Conservation (phyloP, 2,797 vertebrate species). For the Sebastes minor region DNA sequence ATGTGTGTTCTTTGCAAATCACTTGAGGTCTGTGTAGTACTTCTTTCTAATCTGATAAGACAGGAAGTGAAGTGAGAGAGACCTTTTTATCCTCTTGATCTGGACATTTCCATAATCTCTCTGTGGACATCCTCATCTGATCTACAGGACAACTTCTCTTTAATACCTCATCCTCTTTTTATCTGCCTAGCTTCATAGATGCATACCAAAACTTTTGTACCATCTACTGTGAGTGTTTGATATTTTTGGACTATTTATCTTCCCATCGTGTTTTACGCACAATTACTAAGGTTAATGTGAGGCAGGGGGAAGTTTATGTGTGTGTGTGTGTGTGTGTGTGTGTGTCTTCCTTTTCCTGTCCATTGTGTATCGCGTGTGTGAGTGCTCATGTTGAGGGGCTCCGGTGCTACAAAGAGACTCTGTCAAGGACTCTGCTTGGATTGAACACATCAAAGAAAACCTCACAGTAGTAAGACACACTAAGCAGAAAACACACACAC, state of each 20-base stretch:
- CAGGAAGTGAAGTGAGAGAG: slow-evolving; percentile 1
- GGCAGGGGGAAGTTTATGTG: slow-evolving; percentile 3
- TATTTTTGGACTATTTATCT: not conserved
- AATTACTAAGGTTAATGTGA: slow-evolving; percentile 12
- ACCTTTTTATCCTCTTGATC: slow-evolving; percentile 22
- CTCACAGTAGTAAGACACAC: not conserved
- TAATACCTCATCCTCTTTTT: not conserved
- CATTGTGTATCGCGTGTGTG: slow-evolving; percentile 40
- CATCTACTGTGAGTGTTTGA: not conserved
- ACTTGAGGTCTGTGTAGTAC: not conserved
- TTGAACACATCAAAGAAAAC: slow-evolving; percentile 41
- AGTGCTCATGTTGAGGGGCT: not conserved
- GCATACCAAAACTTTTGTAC: not conserved
- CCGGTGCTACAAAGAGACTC: slow-evolving; percentile 38
- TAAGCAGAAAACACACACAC: not conserved
- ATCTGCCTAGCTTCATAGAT: not conserved
- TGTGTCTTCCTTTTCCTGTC: slow-evolving; percentile 60
- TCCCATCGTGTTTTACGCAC: not conserved
- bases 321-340: not conserved
- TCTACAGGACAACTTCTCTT: not conserved
- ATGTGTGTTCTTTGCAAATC: not conserved
- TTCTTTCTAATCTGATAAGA: slow-evolving; percentile 31
- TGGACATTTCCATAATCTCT: slow-evolving; percentile 29
- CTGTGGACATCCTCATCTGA: slow-evolving; percentile 12
- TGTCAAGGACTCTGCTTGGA: slow-evolving; percentile 48